Percentiles rank a stretch among this genome's conserved stretches.
Evolutionary conservation across 1,140 invertebrate species (phyloP).

Genomic region (Calliphora vicina): DNA sequence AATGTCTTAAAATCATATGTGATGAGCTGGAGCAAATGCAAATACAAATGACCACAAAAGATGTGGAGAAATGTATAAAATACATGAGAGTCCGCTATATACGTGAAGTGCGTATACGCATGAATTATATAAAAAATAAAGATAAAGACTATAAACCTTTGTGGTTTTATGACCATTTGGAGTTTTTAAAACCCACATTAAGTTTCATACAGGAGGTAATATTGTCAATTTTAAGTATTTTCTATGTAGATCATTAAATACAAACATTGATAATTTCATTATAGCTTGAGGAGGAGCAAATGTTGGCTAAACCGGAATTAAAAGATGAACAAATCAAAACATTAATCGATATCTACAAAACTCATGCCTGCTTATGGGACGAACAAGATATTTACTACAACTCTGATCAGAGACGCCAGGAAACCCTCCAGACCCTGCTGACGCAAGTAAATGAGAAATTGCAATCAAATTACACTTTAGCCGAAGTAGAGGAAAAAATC

Average conservation of each 20-base stretch:
- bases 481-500: slow-evolving; percentile 12
- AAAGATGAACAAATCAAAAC: not conserved
- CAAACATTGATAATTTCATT: not conserved
- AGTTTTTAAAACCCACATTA: slow-evolving; percentile 15
- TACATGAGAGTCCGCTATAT: slow-evolving; percentile 21
- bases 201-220: slow-evolving; percentile 23
- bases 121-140: slow-evolving; percentile 17
- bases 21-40: not conserved
- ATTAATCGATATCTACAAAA: slow-evolving; percentile 30
- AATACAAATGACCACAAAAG: not conserved
- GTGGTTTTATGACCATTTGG: slow-evolving; percentile 24
- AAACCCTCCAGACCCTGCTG: slow-evolving; percentile 1
- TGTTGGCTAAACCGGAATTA: not conserved
- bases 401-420: slow-evolving; percentile 8
- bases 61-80: slow-evolving; percentile 24
- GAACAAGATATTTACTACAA: slow-evolving; percentile 30
- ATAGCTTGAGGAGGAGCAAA: slow-evolving; percentile 9
- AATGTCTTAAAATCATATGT: slow-evolving; percentile 4
- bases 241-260: no score
- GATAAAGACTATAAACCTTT: slow-evolving; percentile 21
- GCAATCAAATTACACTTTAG: not conserved
- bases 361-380: slow-evolving; percentile 25
- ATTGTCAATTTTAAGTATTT: not conserved
- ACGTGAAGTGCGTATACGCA: slow-evolving; percentile 17
- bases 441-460: slow-evolving; percentile 18